These are phyloP conservation scores for Drosophila mayri DNA, from an alignment of 1,140 invertebrate genomes.

Conservation along the genomic window DNA sequence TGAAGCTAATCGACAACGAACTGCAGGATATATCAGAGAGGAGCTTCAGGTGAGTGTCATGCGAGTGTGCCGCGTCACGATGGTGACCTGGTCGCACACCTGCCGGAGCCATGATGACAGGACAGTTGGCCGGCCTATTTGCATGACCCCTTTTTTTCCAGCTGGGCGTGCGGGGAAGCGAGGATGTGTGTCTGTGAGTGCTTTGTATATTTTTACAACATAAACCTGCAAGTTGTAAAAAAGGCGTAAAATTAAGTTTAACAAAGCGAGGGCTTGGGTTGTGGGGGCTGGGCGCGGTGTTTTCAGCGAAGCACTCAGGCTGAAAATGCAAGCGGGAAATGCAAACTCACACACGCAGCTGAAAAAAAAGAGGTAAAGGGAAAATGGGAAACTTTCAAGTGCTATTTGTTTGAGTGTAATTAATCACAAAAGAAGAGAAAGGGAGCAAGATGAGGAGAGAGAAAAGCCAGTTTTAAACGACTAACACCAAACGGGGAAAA, in stretches of 20 bases:
- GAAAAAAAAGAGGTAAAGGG: constrained; percentile 20
- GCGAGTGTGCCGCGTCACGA: constrained; percentile 54
- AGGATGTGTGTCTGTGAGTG: constrained; percentile 39
- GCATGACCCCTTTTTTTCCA: constrained; percentile 51
- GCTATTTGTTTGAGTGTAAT: constrained; percentile 82
- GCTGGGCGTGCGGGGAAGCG: constrained; percentile 31
- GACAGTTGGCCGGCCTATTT: constrained; percentile 71
- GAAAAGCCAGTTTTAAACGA: not conserved
- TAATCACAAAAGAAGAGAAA: constrained; percentile 69
- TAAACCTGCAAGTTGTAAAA: constrained; percentile 82
- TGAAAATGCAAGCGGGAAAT: constrained; percentile 80
- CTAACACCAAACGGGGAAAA: constrained; percentile 19
- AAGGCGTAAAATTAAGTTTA: constrained; percentile 83
- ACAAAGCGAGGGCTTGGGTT: constrained; percentile 56
- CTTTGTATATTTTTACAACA: constrained; percentile 66
- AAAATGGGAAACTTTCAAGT: constrained; percentile 70
- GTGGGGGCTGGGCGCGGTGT: constrained; percentile 1
- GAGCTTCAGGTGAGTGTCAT: constrained; percentile 83
- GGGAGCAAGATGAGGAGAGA: not conserved
- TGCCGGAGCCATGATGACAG: constrained; percentile 49
- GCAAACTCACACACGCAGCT: constrained; percentile 70
- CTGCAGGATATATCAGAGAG: constrained; percentile 85
- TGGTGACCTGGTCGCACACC: constrained; percentile 46
- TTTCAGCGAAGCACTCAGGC: constrained; percentile 63
- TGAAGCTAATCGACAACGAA: constrained; percentile 86